These are phyloP conservation scores for Fopius arisanus DNA, from an alignment of 1,140 invertebrate species.

Conservation along the genomic window DNA sequence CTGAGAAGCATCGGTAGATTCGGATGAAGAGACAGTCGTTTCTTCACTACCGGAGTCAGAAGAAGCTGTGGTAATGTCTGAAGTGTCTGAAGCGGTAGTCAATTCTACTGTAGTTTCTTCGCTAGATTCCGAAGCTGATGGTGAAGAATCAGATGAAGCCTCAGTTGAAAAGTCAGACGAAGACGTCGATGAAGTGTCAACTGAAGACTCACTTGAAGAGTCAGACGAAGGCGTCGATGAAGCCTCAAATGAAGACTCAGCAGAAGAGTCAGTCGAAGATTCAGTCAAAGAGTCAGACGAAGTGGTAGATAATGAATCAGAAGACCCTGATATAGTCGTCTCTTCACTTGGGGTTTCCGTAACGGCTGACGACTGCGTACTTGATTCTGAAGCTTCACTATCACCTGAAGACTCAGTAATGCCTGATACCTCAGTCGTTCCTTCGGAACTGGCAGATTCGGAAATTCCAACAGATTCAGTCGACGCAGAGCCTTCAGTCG, in stretches of 20 bases:
- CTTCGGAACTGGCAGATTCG: neutral
- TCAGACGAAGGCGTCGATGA: too few relatives aligned
- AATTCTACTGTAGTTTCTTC: neutral
- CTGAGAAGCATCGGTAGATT: conserved; percentile 22
- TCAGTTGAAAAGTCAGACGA: neutral
- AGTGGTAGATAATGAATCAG: neutral
- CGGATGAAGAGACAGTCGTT: conserved; percentile 32
- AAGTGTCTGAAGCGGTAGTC: neutral
- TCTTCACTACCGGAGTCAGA: conserved; percentile 25
- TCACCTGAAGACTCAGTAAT: neutral
- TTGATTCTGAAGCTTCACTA: neutral
- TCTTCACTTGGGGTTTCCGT: neutral
- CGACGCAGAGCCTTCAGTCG: conserved; percentile 27
- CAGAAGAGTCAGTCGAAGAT: too few relatives aligned
- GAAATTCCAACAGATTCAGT: conserved; percentile 19
- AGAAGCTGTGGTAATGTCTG: conserved; percentile 16
- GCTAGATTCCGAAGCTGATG: conserved; percentile 14
- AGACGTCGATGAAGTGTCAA: too few relatives aligned
- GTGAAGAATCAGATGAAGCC: neutral
- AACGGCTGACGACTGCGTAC: neutral
- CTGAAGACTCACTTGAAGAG: too few relatives aligned
- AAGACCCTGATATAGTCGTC: conserved; percentile 23
- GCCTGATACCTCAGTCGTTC: neutral
- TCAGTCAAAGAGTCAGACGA: too few relatives aligned
- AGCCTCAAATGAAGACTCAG: too few relatives aligned